phyloP scores from a whole-genome alignment of 2,797 vertebrate genomes.

The Momotus momota region DNA sequence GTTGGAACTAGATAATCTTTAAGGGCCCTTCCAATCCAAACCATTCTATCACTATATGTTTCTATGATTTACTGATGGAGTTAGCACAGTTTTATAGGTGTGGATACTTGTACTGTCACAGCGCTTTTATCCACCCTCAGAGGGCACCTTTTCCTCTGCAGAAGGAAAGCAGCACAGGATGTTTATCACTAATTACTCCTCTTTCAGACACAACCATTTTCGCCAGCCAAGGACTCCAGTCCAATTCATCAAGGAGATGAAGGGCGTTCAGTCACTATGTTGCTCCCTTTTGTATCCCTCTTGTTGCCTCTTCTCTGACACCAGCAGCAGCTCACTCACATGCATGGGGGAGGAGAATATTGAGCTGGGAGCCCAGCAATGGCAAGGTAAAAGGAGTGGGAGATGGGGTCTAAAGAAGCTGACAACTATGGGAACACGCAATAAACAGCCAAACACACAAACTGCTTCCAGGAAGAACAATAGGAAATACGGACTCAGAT shows the following conservation, averaged over 20 bases:
- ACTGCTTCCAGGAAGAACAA: not conserved
- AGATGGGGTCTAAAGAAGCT: not conserved
- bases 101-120: not conserved
- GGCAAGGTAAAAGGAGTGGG: not conserved
- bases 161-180: rapidly evolving
- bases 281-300: not conserved
- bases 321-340: not conserved
- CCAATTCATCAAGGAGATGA: not conserved
- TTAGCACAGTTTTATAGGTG: not conserved
- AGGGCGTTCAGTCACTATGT: rapidly evolving
- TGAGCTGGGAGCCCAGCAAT: not conserved
- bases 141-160: not conserved
- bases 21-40: too few species aligned
- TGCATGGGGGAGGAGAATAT: rapidly evolving
- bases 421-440: not conserved
- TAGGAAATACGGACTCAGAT: not conserved
- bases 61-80: not conserved
- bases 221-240: not conserved
- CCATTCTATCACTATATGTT: too few species aligned
- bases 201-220: rapidly evolving
- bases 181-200: not conserved
- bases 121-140: not conserved
- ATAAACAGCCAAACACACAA: not conserved
- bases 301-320: not conserved
- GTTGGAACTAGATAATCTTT: too few species aligned